These are phyloP conservation scores for Sinocyclocheilus rhinocerous DNA, from an alignment of 2,113 vertebrate genomes.

Conservation along the genomic window DNA sequence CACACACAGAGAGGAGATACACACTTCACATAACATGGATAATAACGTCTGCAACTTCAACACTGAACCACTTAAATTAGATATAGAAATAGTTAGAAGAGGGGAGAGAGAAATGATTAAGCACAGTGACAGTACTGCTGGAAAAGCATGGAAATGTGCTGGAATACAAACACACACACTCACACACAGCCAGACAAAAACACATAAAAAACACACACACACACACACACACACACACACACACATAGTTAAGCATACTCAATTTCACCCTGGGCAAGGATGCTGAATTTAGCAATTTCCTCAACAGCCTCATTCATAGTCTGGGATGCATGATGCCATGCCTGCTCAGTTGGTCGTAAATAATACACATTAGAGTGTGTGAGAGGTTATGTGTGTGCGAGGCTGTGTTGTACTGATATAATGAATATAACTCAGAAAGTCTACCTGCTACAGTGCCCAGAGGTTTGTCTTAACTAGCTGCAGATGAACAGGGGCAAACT, in stretches of 20 bases:
- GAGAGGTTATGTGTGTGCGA: constrained; percentile 5
- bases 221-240: constrained; percentile 17
- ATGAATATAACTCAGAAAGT: constrained; percentile 37
- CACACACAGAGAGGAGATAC: constrained; percentile 58
- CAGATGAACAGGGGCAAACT: constrained; percentile 39
- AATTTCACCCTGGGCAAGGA: constrained; percentile 54
- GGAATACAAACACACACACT: neutral
- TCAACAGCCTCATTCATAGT: constrained; percentile 51
- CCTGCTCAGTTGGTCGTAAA: constrained; percentile 48
- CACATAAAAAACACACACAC: constrained; percentile 18
- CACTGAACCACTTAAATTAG: constrained; percentile 48
- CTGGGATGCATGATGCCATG: constrained; percentile 38
- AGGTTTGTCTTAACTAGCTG: constrained; percentile 46
- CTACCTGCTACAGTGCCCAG: constrained; percentile 51
- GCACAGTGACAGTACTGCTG: constrained; percentile 42
- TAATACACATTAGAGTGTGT: constrained; percentile 49
- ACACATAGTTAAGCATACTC: constrained; percentile 39
- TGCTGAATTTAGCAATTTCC: constrained; percentile 55
- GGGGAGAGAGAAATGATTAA: constrained; percentile 50
- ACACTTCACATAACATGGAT: constrained; percentile 60
- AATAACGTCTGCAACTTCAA: constrained; percentile 56
- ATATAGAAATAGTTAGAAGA: constrained; percentile 44
- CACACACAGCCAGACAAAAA: neutral
- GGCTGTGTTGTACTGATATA: constrained; percentile 29
- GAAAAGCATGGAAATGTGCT: constrained; percentile 23